Conservation (phyloP, 2,888 invertebrate genomes). For the Orthosia cruda region DNA sequence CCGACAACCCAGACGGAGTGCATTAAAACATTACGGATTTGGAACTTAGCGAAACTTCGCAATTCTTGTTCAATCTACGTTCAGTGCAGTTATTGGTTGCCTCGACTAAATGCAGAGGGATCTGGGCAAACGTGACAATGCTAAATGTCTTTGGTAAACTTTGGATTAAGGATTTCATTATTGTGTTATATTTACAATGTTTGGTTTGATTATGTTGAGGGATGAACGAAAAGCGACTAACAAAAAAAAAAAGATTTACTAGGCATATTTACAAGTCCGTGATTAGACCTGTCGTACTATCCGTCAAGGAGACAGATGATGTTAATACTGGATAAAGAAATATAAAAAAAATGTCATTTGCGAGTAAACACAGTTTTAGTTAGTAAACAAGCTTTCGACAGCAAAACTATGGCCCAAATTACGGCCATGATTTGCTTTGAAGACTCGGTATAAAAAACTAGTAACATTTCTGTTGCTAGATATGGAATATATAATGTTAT, state of each 20-base stretch:
- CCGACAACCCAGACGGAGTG: conserved; percentile 79
- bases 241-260: background rate
- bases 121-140: conserved; percentile 36
- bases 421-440: background rate
- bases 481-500: background rate
- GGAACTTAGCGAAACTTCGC: conserved; percentile 78
- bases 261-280: too few relatives aligned
- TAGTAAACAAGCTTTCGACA: background rate
- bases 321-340: too few relatives aligned
- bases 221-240: background rate
- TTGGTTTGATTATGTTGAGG: background rate
- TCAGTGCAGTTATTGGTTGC: conserved; percentile 61
- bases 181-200: background rate
- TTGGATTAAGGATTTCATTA: background rate
- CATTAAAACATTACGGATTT: conserved; percentile 86
- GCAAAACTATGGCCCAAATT: background rate
- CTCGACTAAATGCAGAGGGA: conserved; percentile 58
- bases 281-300: too few relatives aligned
- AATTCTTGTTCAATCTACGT: conserved; percentile 73
- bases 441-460: background rate
- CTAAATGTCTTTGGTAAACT: conserved; percentile 35
- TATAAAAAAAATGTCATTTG: too few relatives aligned
- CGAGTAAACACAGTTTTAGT: too few relatives aligned
- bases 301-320: too few relatives aligned
- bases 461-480: background rate